phyloP scores from a whole-genome alignment of 2,113 vertebrate genomes.

The Empidonax traillii region DNA sequence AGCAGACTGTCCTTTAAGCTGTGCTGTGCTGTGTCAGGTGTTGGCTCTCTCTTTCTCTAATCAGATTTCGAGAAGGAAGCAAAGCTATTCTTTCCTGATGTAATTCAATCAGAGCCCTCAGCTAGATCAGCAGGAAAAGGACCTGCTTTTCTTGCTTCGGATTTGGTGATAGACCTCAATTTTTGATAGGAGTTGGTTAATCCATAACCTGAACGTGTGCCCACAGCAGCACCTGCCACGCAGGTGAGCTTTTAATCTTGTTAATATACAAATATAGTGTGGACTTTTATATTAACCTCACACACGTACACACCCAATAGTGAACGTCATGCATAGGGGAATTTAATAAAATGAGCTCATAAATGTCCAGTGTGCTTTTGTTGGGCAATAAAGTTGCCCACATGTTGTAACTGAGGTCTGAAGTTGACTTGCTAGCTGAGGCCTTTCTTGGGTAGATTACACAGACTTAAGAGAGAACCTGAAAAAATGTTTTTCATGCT shows the following conservation, averaged over 20 bases:
- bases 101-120: constrained; percentile 53
- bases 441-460: not conserved
- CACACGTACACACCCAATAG: not conserved
- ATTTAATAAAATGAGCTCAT: constrained; percentile 24
- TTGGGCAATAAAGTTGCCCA: constrained; percentile 24
- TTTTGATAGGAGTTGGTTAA: constrained; percentile 59
- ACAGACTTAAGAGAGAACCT: not conserved
- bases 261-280: not conserved
- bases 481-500: not conserved
- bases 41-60: constrained; percentile 25
- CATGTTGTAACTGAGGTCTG: not conserved
- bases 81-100: constrained; percentile 38
- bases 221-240: constrained; percentile 59
- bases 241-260: constrained; percentile 57
- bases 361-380: constrained; percentile 1
- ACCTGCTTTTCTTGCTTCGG: constrained; percentile 51
- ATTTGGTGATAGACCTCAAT: not conserved
- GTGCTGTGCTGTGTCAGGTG: not conserved
- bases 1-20: constrained; percentile 43
- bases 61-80: constrained; percentile 58
- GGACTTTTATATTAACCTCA: not conserved
- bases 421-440: constrained; percentile 5
- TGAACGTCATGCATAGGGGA: not conserved
- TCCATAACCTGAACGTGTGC: constrained; percentile 45
- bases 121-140: constrained; percentile 12